Evolutionary conservation across 2,888 invertebrate species (phyloP), one percentile per base, ranked within the genome.

Genomic region (Xanthostigma xanthostigma): DNA sequence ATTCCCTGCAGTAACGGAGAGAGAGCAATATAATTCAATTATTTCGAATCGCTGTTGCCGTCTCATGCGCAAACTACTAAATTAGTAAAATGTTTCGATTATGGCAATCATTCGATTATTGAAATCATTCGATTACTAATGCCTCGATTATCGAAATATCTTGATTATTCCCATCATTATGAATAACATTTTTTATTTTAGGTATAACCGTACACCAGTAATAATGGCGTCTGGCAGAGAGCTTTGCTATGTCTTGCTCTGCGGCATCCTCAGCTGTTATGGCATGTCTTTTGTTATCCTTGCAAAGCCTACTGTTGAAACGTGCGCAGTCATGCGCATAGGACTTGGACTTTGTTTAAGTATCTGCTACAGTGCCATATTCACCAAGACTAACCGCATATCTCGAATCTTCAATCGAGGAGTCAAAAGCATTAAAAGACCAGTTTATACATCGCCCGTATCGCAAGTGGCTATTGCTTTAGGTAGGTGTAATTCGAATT

Each of bases 151-250:
- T n/a, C n/a, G n/a, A n/a, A n/a, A n/a, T n/a, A n/a, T n/a, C n/a
- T n/a, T n/a, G n/a, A n/a, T n/a, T n/a, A n/a, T n/a, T n/a, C n/a
- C n/a, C n/a, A n/a, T n/a, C n/a, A n/a, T n/a, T n/a, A n/a, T n/a
- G n/a, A n/a, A n/a, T n/a, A n/a, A n/a, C n/a, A n/a, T n/a, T 35
- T 9, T 36, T 8, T 13, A 38, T n/a, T 41, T 49, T 54, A 67
- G 67, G 50, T 68, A 60, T 55, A 70, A 70, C 54, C 67, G 68
- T 44, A 84, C 84, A 0, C 84, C 84, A 0, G 73, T 85, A 36
- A 83, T 85, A 51, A 84, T 84, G 75, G 86, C 86, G 2, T 83
- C 83, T 0, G 85, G 85, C 1, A 69, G 85, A 10, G 86, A 86
- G 59, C 67, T 87, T 9, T 85, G 85, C 63, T 85, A 84, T 62